Evolutionary conservation across 2,113 vertebrate species (phyloP).

Genomic region (Channa argus): DNA sequence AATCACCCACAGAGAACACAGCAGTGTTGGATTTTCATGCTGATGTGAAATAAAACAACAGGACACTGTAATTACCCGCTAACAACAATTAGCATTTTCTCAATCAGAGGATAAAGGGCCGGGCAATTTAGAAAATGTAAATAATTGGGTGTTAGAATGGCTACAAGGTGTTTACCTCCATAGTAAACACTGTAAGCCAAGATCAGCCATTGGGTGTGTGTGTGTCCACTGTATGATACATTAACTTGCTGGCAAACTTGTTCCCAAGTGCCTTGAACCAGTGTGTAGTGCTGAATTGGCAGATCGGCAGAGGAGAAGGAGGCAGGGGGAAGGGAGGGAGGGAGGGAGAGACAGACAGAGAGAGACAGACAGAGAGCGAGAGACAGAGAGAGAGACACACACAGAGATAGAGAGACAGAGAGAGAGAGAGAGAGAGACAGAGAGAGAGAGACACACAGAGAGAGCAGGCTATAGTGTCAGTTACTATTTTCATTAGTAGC

Average conservation of each 20-base stretch:
- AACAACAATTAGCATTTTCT: conserved; percentile 17
- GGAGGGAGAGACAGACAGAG: too few relatives aligned
- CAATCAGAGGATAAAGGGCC: conserved; percentile 4
- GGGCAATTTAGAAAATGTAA: neutral
- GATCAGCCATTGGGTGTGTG: conserved; percentile 8
- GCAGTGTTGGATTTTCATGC: conserved; percentile 1
- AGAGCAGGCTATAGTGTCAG: conserved; percentile 20
- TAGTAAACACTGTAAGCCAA: neutral
- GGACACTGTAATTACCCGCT: conserved; percentile 15
- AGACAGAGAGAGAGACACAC: too few relatives aligned
- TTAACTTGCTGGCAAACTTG: conserved; percentile 32
- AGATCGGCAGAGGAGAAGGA: conserved; percentile 24
- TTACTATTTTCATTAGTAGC: conserved; percentile 24
- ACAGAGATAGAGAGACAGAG: too few relatives aligned
- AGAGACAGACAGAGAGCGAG: too few relatives aligned
- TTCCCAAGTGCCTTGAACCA: neutral
- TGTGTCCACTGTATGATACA: conserved; percentile 8
- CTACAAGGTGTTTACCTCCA: neutral
- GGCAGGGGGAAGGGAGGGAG: too few relatives aligned
- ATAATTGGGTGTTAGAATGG: neutral
- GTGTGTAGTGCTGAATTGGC: conserved; percentile 57
- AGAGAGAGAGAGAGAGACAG: too few relatives aligned
- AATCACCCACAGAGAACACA: conserved; percentile 15
- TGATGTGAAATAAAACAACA: conserved; percentile 14
- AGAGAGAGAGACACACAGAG: neutral